These are phyloP conservation scores for Nymphicus hollandicus DNA, from an alignment of 2,113 vertebrate species.

Conservation along the genomic window DNA sequence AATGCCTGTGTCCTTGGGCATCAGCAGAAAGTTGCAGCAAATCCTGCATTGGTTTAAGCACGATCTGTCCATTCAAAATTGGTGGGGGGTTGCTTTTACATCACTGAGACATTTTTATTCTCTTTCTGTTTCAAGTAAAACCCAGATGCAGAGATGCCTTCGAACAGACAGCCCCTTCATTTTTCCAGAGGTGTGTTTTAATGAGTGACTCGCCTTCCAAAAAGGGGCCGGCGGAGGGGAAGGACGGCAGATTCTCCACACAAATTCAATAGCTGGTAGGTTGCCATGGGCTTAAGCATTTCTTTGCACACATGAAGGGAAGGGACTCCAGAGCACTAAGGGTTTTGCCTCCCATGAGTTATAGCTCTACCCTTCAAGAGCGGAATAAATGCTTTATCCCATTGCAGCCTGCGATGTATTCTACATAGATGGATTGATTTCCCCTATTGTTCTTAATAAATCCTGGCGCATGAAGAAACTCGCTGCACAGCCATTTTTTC, in stretches of 20 bases:
- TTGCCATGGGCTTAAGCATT: conserved; percentile 64
- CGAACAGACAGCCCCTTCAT: conserved; percentile 57
- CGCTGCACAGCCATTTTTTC: conserved; percentile 64
- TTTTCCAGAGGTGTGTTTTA: conserved; percentile 67
- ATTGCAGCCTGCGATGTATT: conserved; percentile 64
- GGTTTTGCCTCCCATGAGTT: conserved; percentile 68
- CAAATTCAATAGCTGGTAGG: conserved; percentile 66
- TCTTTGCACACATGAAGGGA: conserved; percentile 63
- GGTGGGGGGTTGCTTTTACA: conserved; percentile 26
- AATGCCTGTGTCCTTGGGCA: not conserved
- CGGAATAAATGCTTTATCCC: conserved; percentile 67
- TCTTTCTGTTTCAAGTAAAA: conserved; percentile 56
- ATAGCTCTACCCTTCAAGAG: conserved; percentile 68
- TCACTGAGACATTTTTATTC: conserved; percentile 38
- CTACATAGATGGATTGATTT: conserved; percentile 67
- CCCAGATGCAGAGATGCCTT: conserved; percentile 33
- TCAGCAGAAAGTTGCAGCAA: conserved; percentile 55
- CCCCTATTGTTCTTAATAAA: conserved; percentile 69
- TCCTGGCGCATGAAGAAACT: conserved; percentile 54
- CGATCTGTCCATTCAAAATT: conserved; percentile 2
- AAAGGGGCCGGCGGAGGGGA: conserved; percentile 63
- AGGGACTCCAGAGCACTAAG: conserved; percentile 56
- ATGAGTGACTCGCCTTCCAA: conserved; percentile 62
- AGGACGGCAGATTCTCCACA: conserved; percentile 55
- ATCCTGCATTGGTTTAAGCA: not conserved